Base-by-base conservation (phyloP, 2,888 invertebrate species). In the Archips crataeganus region DNA sequence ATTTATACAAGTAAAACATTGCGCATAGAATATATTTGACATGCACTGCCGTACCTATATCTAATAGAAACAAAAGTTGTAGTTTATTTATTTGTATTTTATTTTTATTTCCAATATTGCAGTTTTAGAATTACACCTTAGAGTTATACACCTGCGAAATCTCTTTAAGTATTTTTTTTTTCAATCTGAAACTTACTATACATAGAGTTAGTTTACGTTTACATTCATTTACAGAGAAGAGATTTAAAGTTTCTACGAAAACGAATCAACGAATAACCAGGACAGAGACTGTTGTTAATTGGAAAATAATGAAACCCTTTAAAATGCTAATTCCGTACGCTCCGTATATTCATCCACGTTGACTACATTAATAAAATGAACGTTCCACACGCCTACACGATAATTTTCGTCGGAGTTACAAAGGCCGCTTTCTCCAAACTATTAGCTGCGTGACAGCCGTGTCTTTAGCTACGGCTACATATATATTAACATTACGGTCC, bases 401-500 rank as follows among this genome's bases (percentile, higher is more conserved):
- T 57, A 67, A 68, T 57, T 65, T 49, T 70, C 23, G 57, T 70
- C 60, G 51, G 49, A 69, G 51, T 62, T 45, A 74, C 68, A 54
- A 45, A 59, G 63, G 68, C 54, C 45, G 73, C 75, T 75, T 76
- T 69, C 74, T 69, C 72, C 63, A 65, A 68, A 71, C 65, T 69
- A 74, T 61, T 70, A 70, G 54, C 51, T 34, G 67, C 71, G 49
- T 74, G 74, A 65, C 74, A 74, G 69, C 69, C 64, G 49, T 65
- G 74, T 65, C 45, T 74, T 73, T 69, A 63, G 70, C 63, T 62
- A 71, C 62, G 64, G 72, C 68, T 69, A 70, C 32, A 49, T 84
- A 83, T 81, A 84, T 87, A 87, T 86, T 84, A 84, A 83, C 86
- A 85, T 85, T 85, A 84, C 86, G 84, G 87, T 84, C 81, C 80